phyloP scores from a whole-genome alignment of 2,113 vertebrate genomes.

The Ranitomeya imitator region DNA sequence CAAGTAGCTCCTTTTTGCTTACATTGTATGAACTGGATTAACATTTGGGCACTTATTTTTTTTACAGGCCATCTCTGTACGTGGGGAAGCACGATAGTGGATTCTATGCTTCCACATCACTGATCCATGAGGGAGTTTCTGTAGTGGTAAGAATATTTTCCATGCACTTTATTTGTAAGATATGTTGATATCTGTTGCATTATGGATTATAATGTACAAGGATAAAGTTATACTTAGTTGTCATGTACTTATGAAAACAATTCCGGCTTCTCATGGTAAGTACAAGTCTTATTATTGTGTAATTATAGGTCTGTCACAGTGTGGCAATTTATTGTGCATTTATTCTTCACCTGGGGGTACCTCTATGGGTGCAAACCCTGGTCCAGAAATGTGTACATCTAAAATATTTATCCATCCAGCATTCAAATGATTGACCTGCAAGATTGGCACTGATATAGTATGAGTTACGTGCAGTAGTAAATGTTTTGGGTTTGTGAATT shows the following conservation, averaged over 20 bases:
- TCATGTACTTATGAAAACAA: background rate
- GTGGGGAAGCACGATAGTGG: conserved; percentile 86
- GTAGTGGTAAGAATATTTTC: conserved; percentile 72
- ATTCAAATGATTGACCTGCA: background rate
- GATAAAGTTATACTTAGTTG: too few species aligned
- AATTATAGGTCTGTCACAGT: background rate
- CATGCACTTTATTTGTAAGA: background rate
- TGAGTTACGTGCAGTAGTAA: background rate
- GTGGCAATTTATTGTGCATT: background rate
- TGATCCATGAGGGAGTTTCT: conserved; percentile 88
- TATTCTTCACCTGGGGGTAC: background rate
- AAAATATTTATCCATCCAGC: background rate
- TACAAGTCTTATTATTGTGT: background rate
- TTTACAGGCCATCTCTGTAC: conserved; percentile 84
- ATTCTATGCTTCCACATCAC: conserved; percentile 88
- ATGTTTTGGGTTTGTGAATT: background rate
- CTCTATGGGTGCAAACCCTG: background rate
- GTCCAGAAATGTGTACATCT: background rate
- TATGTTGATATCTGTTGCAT: background rate
- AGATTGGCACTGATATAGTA: background rate
- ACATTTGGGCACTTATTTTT: background rate
- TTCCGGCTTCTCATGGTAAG: conserved; percentile 80
- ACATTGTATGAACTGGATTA: background rate
- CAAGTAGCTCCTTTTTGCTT: background rate
- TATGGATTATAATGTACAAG: too few species aligned